These are phyloP conservation scores for Trichoplusia ni DNA, from an alignment of 1,140 invertebrate genomes.

Conservation along the genomic window DNA sequence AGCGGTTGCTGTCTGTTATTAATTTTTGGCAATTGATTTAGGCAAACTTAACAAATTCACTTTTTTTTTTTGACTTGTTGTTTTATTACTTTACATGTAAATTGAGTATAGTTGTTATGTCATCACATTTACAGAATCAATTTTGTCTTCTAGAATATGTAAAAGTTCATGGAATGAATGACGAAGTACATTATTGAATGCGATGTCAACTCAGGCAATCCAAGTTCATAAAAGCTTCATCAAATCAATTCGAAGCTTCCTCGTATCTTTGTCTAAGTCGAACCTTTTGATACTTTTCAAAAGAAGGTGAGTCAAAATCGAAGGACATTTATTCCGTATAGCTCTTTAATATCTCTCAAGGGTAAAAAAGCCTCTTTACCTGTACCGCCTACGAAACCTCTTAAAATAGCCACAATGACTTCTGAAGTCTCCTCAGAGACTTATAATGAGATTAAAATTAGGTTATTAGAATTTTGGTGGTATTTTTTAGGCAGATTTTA, in stretches of 20 bases:
- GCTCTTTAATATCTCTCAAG: conserved; percentile 14
- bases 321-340: conserved; percentile 5
- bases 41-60: no score
- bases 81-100: no score
- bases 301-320: conserved; percentile 2
- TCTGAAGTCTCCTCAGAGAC: neutral
- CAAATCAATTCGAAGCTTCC: neutral
- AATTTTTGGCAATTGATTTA: no score
- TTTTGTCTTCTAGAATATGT: no score
- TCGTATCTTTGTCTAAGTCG: neutral
- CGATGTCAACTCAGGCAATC: neutral
- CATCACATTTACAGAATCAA: no score
- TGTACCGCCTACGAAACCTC: conserved; percentile 1
- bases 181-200: no score
- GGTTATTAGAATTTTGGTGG: neutral
- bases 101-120: no score
- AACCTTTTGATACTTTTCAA: neutral
- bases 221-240: neutral
- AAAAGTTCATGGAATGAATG: no score
- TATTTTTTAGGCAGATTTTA: neutral
- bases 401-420: conserved; percentile 12
- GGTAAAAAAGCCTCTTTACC: conserved; percentile 1
- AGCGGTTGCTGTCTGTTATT: no score
- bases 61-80: no score
- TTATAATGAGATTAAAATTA: conserved; percentile 6